These are phyloP conservation scores for Sitta carolinensis DNA, from an alignment of 2,797 vertebrate species.

Conservation along the genomic window DNA sequence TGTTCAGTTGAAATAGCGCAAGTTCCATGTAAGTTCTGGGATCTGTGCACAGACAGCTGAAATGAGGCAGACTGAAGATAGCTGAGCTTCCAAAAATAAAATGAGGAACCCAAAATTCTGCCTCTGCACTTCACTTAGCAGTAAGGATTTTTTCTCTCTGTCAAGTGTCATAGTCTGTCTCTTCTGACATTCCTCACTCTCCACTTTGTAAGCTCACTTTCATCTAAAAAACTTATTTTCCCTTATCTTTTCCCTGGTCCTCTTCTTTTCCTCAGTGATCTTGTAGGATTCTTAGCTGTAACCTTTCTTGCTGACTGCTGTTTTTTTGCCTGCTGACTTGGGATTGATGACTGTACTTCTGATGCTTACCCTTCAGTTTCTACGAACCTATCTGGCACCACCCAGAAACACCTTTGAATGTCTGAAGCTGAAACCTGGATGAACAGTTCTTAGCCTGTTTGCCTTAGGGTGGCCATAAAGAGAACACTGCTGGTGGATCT, in stretches of 20 bases:
- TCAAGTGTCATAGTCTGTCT: not conserved
- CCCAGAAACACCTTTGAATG: not conserved
- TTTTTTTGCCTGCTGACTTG: not conserved
- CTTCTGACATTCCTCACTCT: not conserved
- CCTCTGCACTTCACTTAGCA: not conserved
- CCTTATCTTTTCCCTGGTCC: not conserved
- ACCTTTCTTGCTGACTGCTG: not conserved
- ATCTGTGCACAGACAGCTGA: not conserved
- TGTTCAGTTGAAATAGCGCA: not conserved
- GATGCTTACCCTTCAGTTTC: not conserved
- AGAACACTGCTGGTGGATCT: not conserved
- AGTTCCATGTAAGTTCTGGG: not conserved
- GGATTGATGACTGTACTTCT: not conserved
- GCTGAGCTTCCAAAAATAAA: not conserved
- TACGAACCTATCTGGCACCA: not conserved
- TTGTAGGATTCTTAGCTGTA: not conserved
- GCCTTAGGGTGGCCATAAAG: not conserved
- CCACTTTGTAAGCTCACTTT: not conserved
- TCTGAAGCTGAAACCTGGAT: not conserved
- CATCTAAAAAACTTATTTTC: not conserved
- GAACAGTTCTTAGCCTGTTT: not conserved
- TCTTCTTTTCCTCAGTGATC: not conserved
- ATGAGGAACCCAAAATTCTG: not conserved
- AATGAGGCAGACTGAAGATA: not conserved
- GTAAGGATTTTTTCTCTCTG: fast-evolving